Conservation (phyloP, 2,113 vertebrate genomes). For the Tachysurus vachellii region DNA sequence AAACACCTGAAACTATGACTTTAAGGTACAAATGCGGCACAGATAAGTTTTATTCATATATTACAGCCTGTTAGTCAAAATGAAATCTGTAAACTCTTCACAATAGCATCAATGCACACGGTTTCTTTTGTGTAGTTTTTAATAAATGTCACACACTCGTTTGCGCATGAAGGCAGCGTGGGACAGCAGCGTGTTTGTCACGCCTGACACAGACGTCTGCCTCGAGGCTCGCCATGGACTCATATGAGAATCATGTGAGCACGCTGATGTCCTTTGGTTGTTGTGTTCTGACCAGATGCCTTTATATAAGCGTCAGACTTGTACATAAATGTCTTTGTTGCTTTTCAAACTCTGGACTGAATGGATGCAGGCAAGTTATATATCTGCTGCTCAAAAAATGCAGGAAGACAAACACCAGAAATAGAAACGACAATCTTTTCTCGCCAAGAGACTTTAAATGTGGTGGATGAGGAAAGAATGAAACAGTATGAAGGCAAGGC, state of each 20-base stretch:
- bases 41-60: too few species aligned
- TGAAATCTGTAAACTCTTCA: neutral
- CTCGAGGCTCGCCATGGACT: constrained; percentile 28
- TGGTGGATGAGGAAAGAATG: neutral
- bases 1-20: neutral
- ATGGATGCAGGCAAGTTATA: neutral
- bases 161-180: constrained; percentile 27
- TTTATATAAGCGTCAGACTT: neutral
- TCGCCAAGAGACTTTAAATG: neutral
- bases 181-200: constrained; percentile 38
- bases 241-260: constrained; percentile 53
- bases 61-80: too few species aligned
- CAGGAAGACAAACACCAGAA: neutral
- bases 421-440: neutral
- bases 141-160: constrained; percentile 8
- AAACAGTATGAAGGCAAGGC: constrained; percentile 2
- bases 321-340: constrained; percentile 17
- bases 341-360: neutral
- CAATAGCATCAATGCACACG: neutral
- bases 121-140: constrained; percentile 7
- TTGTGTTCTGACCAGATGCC: neutral
- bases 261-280: constrained; percentile 19
- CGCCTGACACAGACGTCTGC: neutral
- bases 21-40: neutral
- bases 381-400: neutral